Conservation (phyloP, 2,888 invertebrate species). For the Plebejus argus region DNA sequence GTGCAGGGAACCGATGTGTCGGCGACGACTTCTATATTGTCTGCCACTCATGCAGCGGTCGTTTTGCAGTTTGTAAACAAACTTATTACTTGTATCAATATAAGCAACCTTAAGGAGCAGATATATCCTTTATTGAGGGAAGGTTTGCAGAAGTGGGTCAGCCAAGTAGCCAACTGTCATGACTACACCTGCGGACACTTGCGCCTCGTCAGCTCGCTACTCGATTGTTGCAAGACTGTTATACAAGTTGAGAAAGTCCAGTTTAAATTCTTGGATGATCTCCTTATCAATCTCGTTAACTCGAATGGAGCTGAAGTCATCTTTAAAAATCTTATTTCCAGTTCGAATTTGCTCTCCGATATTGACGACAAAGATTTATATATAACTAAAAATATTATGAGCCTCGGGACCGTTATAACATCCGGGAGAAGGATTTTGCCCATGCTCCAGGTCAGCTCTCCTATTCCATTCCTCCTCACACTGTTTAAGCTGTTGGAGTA, state of each 20-base stretch:
- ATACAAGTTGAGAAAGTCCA: conserved; percentile 56
- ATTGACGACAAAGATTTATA: conserved; percentile 60
- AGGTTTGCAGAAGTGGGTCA: conserved; percentile 74
- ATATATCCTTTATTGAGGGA: conserved; percentile 66
- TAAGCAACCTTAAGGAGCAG: conserved; percentile 58
- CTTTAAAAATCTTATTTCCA: conserved; percentile 59
- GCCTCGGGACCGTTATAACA: conserved; percentile 60
- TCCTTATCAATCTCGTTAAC: conserved; percentile 57
- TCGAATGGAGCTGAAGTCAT: conserved; percentile 72
- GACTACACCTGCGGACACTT: conserved; percentile 72
- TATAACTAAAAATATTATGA: conserved; percentile 61
- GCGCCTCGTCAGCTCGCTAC: conserved; percentile 59
- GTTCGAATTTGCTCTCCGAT: conserved; percentile 70
- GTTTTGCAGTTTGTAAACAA: conserved; percentile 72
- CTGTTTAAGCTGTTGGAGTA: conserved; percentile 60
- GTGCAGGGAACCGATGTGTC: conserved; percentile 78
- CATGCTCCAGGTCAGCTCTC: conserved; percentile 59
- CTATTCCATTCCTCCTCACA: conserved; percentile 67
- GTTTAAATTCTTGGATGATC: conserved; percentile 57
- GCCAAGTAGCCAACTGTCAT: conserved; percentile 62
- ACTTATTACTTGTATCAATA: conserved; percentile 51
- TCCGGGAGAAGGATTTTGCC: conserved; percentile 65
- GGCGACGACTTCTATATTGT: conserved; percentile 67
- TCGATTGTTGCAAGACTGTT: conserved; percentile 66
- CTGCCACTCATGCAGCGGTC: conserved; percentile 81